phyloP scores from a whole-genome alignment of 2,888 invertebrate species.

The Rhorus exstirpatorius region DNA sequence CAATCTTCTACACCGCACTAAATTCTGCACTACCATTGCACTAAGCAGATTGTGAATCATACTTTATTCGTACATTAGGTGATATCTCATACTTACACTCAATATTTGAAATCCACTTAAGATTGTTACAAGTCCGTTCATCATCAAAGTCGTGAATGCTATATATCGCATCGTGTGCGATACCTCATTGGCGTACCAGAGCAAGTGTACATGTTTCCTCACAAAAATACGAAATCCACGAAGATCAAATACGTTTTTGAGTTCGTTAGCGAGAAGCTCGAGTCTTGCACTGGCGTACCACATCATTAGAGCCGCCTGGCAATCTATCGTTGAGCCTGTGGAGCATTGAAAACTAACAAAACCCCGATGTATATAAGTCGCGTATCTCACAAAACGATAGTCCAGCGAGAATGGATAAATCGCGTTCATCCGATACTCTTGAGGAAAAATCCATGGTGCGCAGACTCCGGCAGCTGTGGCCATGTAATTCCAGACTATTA shows the following conservation, averaged over 20 bases:
- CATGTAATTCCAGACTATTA: constrained; percentile 63
- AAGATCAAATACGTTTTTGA: constrained; percentile 24
- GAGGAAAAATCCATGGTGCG: constrained; percentile 64
- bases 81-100: constrained; percentile 69
- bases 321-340: constrained; percentile 71
- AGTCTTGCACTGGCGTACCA: constrained; percentile 74
- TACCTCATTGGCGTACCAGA: constrained; percentile 61
- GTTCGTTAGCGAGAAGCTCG: constrained; percentile 60
- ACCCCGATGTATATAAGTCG: constrained; percentile 70
- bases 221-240: neutral
- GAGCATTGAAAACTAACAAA: constrained; percentile 70
- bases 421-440: too few species aligned
- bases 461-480: constrained; percentile 67
- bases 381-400: too few species aligned
- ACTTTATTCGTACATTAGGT: too few species aligned
- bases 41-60: too few species aligned
- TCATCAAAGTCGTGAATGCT: constrained; percentile 37
- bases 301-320: constrained; percentile 70
- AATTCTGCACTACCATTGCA: too few species aligned
- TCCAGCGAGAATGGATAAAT: too few species aligned
- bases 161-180: constrained; percentile 61
- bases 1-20: too few species aligned
- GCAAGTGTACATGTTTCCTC: constrained; percentile 48
- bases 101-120: constrained; percentile 70
- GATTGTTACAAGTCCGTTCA: constrained; percentile 62